These are phyloP conservation scores for Arctocebus calabarensis DNA, from an alignment of 2,797 vertebrate genomes.

Conservation along the genomic window DNA sequence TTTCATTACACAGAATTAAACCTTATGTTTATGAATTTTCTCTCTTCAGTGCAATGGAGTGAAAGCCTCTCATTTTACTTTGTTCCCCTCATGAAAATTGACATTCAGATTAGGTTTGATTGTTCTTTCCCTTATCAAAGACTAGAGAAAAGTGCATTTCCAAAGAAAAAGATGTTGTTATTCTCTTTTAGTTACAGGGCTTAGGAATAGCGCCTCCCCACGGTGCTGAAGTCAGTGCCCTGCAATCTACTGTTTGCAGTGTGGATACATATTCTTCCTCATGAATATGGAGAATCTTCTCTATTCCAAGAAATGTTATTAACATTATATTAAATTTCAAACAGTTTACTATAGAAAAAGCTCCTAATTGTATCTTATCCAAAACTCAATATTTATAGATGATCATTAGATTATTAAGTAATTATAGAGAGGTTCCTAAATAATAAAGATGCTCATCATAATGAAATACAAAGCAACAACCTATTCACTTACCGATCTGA, in stretches of 20 bases:
- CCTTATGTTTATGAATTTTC: constrained; percentile 71
- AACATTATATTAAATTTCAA: neutral
- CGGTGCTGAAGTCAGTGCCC: neutral
- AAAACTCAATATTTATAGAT: neutral
- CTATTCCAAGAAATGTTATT: neutral
- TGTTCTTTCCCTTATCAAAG: constrained; percentile 67
- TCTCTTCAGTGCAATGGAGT: constrained; percentile 64
- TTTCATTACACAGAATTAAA: constrained; percentile 59
- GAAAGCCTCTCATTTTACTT: neutral
- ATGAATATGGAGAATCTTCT: neutral
- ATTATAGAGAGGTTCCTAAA: neutral
- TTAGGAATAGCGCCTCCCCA: neutral
- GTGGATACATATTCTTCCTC: neutral
- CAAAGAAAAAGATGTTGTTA: neutral
- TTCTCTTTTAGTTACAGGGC: neutral
- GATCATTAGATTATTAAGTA: neutral
- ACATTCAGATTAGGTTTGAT: constrained; percentile 79
- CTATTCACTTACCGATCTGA: neutral
- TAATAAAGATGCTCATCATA: neutral
- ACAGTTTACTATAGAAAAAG: neutral
- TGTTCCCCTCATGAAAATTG: constrained; percentile 75
- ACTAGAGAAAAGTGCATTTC: constrained; percentile 25
- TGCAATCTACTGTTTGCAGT: neutral
- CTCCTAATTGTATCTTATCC: neutral
- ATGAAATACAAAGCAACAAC: neutral